Evolutionary conservation across 2,888 invertebrate species (phyloP), one percentile per base, ranked within the genome.

Genomic region (Tipula vernalis): DNA sequence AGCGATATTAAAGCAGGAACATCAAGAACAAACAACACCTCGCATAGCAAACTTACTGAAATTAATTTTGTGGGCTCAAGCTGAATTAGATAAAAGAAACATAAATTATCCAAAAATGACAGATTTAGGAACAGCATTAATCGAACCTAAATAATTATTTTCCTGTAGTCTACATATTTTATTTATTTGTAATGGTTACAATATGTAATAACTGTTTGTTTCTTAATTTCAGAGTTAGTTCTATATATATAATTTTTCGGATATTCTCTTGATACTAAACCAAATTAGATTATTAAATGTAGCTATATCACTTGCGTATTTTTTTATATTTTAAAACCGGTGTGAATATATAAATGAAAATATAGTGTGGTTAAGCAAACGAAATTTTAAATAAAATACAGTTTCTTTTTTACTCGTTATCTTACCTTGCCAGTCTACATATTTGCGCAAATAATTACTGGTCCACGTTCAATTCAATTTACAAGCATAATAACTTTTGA

Each of bases 31-130:
- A 86, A 97, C 97, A 0, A 96, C 97, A 87, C 98, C 98, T 2
- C 96, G 98, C 91, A 93, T 99, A 87, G 97, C 98, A 90, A 97
- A 96, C 89, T 93, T 99, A 15, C 92, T 99, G 12, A 97, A 98
- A 91, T 94, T 98, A 91, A 96, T 99, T 89, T 93, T 98, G 85
- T 99, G 99, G 99, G 97, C 98, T 0, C 98, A 99, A 91, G 96
- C 97, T 87, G 98, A 98, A 91, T 93, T 99, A 39, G 98, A 98
- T 91, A 97, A 96, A 90, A 97, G 97, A 90, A 98, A 97, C 91
- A 95, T 98, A n/a, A 96, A 96, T 91, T 99, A 98, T 90, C 98
- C 98, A 4, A 97, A 97, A 92, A 98, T 99, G 97, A 96, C 96
- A 47, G 97, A 98, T 91, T 93, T 99, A 88, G 96, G 97, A 47